Evolutionary conservation across 2,113 vertebrate genomes (phyloP).

Genomic region (Merops nubicus): DNA sequence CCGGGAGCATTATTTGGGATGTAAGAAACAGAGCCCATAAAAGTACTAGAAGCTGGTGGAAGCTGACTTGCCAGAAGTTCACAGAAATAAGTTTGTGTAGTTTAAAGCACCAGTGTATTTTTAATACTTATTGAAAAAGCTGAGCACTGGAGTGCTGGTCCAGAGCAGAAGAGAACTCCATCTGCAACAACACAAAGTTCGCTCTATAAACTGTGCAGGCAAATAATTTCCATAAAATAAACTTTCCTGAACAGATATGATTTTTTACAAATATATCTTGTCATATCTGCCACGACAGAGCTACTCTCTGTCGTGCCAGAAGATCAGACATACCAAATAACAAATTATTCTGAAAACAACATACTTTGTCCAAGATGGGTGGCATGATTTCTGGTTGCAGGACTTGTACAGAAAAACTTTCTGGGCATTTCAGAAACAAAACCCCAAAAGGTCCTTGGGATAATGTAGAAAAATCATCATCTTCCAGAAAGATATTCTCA

Average conservation of each 20-base stretch:
- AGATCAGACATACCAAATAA: neutral
- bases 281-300: neutral
- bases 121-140: neutral
- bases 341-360: neutral
- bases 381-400: neutral
- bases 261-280: neutral
- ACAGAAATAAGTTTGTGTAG: neutral
- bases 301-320: neutral
- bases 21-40: neutral
- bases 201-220: neutral
- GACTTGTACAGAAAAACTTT: neutral
- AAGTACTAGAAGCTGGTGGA: neutral
- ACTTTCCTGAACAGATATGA: neutral
- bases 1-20: neutral
- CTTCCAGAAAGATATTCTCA: neutral
- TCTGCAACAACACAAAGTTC: neutral
- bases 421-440: neutral
- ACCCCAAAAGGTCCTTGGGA: neutral
- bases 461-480: neutral
- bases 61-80: neutral
- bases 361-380: neutral
- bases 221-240: neutral
- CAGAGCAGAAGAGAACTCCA: neutral
- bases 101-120: neutral
- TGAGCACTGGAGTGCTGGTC: neutral